A percentile compares a stretch with the other conserved stretches of the same genome.
These are phyloP conservation scores for Dasyurus viverrinus DNA, from an alignment of 2,113 vertebrate species.

Conservation along the genomic window DNA sequence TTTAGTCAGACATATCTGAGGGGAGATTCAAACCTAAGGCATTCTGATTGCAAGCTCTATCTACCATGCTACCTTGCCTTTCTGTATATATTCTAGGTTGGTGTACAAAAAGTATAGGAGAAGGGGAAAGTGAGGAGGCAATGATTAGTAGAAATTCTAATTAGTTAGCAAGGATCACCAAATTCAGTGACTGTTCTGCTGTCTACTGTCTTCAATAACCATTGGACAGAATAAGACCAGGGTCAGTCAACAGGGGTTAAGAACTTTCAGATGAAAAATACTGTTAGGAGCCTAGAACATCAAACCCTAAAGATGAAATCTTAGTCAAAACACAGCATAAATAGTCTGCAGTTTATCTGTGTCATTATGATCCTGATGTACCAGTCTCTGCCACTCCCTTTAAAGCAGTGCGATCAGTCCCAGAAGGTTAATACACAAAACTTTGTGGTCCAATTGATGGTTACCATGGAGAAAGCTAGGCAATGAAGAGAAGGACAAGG, in stretches of 20 bases:
- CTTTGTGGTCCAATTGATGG: background rate
- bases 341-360: background rate
- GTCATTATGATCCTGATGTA: background rate
- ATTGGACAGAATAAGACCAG: background rate
- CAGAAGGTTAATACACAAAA: background rate
- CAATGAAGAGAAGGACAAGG: background rate
- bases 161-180: background rate
- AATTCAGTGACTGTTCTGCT: background rate
- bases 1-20: background rate
- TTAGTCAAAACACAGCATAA: background rate
- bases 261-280: background rate
- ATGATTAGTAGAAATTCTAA: background rate
- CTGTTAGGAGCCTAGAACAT: background rate
- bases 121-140: background rate
- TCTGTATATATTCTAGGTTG: background rate
- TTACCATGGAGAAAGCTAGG: background rate
- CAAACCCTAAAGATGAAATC: background rate
- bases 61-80: background rate
- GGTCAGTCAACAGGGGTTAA: background rate
- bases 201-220: background rate
- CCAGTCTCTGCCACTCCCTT: background rate
- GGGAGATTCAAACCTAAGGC: background rate
- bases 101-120: background rate
- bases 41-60: background rate
- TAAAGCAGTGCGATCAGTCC: background rate